phyloP scores from a whole-genome alignment of 1,140 invertebrate genomes.

The Heliconius congener region DNA sequence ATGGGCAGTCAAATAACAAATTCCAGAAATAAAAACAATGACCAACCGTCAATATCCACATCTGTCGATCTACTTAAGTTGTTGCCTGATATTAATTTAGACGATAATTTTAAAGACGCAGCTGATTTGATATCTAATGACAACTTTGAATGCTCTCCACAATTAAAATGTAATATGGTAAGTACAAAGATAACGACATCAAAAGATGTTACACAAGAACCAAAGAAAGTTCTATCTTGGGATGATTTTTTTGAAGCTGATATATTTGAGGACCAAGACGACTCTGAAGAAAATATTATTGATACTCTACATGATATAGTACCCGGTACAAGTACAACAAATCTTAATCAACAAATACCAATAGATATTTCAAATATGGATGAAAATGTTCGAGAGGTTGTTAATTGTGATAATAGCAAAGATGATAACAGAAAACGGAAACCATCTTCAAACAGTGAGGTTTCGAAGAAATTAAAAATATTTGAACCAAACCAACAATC shows the following conservation, averaged over 20 bases:
- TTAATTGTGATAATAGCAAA: background rate
- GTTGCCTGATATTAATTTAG: background rate
- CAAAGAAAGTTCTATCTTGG: constrained; percentile 41
- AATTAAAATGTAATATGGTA: background rate
- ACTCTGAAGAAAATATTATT: constrained; percentile 6
- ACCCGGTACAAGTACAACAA: background rate
- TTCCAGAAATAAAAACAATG: background rate
- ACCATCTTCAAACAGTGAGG: constrained; percentile 5
- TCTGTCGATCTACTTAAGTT: constrained; percentile 17
- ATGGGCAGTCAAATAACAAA: background rate
- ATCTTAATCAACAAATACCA: background rate
- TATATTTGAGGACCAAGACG: constrained; percentile 38
- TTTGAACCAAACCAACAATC: constrained; percentile 28
- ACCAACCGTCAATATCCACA: constrained; percentile 11
- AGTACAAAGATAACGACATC: background rate
- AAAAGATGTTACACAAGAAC: background rate
- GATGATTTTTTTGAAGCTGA: constrained; percentile 61
- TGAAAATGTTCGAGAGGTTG: background rate
- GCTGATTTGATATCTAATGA: background rate
- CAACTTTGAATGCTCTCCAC: background rate
- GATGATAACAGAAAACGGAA: constrained; percentile 25
- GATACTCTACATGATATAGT: background rate
- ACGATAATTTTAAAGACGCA: background rate
- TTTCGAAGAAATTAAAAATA: constrained; percentile 30
- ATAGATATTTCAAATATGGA: background rate